These are phyloP conservation scores for Myotis brandtii DNA, from an alignment of 2,113 vertebrate genomes.

Conservation along the genomic window DNA sequence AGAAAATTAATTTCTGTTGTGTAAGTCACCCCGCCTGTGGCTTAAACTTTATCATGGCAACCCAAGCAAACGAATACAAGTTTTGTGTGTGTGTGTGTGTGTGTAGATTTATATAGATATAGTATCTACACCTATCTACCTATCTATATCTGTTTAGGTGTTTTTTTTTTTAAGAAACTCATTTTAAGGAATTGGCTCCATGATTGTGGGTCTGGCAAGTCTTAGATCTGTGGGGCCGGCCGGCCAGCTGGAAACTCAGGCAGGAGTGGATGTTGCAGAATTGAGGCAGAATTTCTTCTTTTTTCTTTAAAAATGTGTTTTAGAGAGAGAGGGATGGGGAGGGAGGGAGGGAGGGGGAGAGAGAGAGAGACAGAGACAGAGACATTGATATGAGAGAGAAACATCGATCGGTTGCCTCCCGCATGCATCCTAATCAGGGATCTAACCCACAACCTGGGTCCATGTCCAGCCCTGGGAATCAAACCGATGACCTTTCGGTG, in stretches of 20 bases:
- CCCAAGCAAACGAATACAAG: neutral
- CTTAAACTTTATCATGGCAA: neutral
- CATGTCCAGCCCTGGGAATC: no score
- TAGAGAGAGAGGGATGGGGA: no score
- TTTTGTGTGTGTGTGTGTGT: neutral
- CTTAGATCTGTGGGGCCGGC: neutral
- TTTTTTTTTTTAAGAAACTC: neutral
- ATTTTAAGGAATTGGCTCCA: neutral
- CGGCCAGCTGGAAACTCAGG: neutral
- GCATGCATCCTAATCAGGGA: no score
- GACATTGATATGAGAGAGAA: no score
- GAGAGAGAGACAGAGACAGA: no score
- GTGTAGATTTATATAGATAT: neutral
- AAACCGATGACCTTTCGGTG: no score
- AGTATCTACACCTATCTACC: no score
- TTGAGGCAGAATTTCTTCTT: neutral
- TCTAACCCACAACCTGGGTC: no score
- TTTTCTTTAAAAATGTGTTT: no score
- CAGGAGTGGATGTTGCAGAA: neutral
- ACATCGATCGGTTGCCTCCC: no score
- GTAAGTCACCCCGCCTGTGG: neutral
- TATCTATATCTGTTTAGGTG: neutral
- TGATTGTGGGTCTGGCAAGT: neutral
- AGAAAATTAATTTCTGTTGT: neutral
- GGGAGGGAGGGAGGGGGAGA: no score